Base-by-base conservation (phyloP, 2,888 invertebrate genomes). In the Agrotis exclamationis region DNA sequence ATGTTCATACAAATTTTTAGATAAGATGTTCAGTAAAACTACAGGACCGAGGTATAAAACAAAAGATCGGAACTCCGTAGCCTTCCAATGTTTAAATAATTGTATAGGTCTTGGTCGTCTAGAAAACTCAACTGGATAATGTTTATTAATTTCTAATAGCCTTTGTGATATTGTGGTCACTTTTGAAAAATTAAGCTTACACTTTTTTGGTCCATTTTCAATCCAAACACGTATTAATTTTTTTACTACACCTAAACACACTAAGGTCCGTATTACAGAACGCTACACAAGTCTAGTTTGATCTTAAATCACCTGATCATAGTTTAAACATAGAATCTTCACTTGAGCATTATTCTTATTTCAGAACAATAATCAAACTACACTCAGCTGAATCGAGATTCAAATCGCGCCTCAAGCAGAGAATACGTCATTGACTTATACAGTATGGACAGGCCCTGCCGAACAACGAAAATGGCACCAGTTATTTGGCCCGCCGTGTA, bases 31-130 rank as follows among this genome's bases (percentile, higher is more conserved):
- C 3, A 3, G 7, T 53, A 53, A 24, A 53, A 53, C 53, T 53
- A 53, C 53, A 53, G 53, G 53, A 22, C 53, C 53, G 22, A 53
- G 22, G 22, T 53, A 22, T 53, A 53, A 53, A 53, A 53, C 16
- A 7, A 22, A 53, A 53, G 53, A 24, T 53, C 53, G 14, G 7
- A 53, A 7, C 16, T 53, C 53, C 16, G 53, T 53, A 24, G 22
- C 53, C 6, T 51, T 51, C 51, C 51, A 51, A 51, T 51, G 16
- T 51, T 51, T 51, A 51, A 51, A 51, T 51, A 51, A 51, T 6
- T 51, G 51, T 22, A 51, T 51, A 51, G 22, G 14, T 4, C 51
- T 1, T 16, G 51, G 51, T 22, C 53, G 53, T 24, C 53, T 53
- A 1, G 53, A 53, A 53, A 53, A 53, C 22, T 53, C 22, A 20